Conservation (phyloP, 1,140 invertebrate genomes). For the Drosophila serrata region DNA sequence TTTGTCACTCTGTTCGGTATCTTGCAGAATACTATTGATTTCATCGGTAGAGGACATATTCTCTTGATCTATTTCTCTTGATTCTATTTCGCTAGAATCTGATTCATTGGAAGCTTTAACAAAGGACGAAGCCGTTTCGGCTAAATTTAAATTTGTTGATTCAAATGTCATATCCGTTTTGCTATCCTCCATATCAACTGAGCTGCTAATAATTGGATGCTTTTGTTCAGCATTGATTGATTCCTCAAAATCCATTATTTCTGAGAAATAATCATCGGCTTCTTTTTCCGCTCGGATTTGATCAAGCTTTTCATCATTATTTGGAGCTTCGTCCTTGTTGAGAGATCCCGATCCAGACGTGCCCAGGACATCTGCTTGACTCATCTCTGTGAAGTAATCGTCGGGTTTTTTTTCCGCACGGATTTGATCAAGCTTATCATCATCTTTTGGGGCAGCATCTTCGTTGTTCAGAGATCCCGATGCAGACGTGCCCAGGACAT, state of each 20-base stretch:
- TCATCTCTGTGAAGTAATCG: neutral
- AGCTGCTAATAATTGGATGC: neutral
- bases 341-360: neutral
- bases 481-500: neutral
- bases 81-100: neutral
- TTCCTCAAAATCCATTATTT: neutral
- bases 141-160: neutral
- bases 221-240: neutral
- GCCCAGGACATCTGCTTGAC: neutral
- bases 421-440: neutral
- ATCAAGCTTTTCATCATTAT: neutral
- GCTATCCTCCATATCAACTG: neutral
- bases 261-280: neutral
- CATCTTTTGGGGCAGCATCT: neutral
- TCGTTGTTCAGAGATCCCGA: neutral
- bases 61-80: too few relatives aligned
- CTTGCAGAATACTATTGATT: neutral
- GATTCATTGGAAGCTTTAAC: neutral
- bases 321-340: neutral
- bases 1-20: neutral
- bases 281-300: neutral
- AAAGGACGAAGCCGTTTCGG: conserved; percentile 3
- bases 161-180: neutral
- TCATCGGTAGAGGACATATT: neutral
- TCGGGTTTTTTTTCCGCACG: neutral